Evolutionary conservation across 1,140 invertebrate genomes (phyloP), one percentile per base, ranked within the genome.

Genomic region (Lasaia peninsularis): DNA sequence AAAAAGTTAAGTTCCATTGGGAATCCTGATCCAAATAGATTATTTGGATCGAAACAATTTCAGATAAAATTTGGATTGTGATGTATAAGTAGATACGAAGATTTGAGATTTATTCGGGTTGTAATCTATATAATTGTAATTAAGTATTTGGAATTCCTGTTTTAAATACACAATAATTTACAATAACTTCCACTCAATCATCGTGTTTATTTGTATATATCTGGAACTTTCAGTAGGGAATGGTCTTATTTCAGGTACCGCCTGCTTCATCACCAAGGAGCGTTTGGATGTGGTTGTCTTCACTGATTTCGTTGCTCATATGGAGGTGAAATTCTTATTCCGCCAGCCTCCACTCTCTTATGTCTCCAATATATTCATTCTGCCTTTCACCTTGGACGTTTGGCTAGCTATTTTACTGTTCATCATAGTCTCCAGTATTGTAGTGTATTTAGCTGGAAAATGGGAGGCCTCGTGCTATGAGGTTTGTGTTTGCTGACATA

Each of bases 271-370:
- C n/a, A 62, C 60, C 21, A 50, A 44, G 2, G 75, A 85, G 0
- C 75, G 80, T 6, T 37, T 80, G 0, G 65, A 73, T 5, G 67
- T 82, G 11, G 70, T 78, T 0, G 67, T 65, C 0, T 85, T 75
- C 58, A 84, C 80, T 0, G 81, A 82, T 37, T 66, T 63, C 8
- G 63, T 83, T 1, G 74, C 74, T 4, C 73, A 73, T 0, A 77
- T 79, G 54, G 56, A 71, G 33, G 75, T 79, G 5, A 73, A 71
- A 10, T 93, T 94, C 75, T 78, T 94, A 33, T 93, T 93, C 70
- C 88, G 92, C 0, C 90, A 92, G 72, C 92, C 93, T 1, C 91
- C 93, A 44, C 73, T 94, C 3, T 92, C 92, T 0, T 92, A 90
- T 51, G 88, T 93, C 0, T 81, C 83, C 10, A 93, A 93, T 64